Evolutionary conservation across 2,888 invertebrate species (phyloP).

Genomic region (Drosophila mercatorum): DNA sequence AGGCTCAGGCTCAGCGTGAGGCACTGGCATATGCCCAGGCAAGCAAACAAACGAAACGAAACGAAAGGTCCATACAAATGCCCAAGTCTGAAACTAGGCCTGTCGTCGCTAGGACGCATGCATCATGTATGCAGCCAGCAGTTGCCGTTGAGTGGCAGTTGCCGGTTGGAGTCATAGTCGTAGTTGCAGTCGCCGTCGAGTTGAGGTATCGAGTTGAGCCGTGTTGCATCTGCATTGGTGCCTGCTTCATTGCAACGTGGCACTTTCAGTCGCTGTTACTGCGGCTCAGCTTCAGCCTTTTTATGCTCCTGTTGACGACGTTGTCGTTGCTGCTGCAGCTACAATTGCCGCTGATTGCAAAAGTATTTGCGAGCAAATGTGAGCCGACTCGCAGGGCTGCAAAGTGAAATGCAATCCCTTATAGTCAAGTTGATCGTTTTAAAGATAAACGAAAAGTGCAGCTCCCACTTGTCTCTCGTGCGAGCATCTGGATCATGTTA

Average conservation of each 20-base stretch:
- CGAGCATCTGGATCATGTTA: not conserved
- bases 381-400: conserved; percentile 46
- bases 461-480: not conserved
- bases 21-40: conserved; percentile 21
- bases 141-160: conserved; percentile 38
- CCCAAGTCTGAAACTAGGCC: conserved; percentile 41
- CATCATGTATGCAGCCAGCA: conserved; percentile 55
- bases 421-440: not conserved
- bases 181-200: conserved; percentile 28
- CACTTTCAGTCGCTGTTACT: conserved; percentile 33
- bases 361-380: conserved; percentile 61
- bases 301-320: conserved; percentile 26
- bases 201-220: conserved; percentile 41
- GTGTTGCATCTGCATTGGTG: conserved; percentile 27
- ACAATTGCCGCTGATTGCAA: conserved; percentile 74
- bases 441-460: not conserved
- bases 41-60: conserved; percentile 55
- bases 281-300: conserved; percentile 41
- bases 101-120: conserved; percentile 41
- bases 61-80: conserved; percentile 60
- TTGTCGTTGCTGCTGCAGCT: conserved; percentile 28
- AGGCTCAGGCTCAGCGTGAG: conserved; percentile 1
- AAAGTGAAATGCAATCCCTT: conserved; percentile 4
- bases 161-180: conserved; percentile 21
- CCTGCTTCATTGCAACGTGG: conserved; percentile 42